Conservation (phyloP, 1,140 invertebrate genomes). For the Sarcophaga peregrina region DNA sequence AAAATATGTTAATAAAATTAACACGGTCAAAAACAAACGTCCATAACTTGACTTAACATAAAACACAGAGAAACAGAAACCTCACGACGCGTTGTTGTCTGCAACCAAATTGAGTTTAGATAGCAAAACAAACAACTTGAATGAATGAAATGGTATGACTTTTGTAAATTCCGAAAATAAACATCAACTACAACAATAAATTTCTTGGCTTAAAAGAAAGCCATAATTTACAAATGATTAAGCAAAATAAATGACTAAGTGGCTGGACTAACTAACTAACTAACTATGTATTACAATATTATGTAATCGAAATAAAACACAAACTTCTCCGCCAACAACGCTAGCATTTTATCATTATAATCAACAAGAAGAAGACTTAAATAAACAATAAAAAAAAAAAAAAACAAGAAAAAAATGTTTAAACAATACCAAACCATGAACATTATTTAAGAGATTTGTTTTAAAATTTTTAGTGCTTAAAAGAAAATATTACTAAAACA, state of each 20-base stretch:
- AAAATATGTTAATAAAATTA: not conserved
- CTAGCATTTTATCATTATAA: not conserved
- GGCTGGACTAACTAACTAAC: not conserved
- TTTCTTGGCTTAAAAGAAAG: conserved; percentile 12
- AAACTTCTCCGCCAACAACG: not conserved
- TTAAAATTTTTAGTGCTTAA: too few relatives aligned
- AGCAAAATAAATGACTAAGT: not conserved
- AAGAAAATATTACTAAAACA: too few relatives aligned
- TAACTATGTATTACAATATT: not conserved
- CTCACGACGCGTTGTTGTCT: not conserved
- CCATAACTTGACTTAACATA: not conserved
- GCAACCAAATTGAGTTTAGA: not conserved
- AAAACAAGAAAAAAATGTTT: not conserved
- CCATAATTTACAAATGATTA: not conserved
- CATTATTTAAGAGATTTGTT: too few relatives aligned
- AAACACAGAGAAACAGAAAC: too few relatives aligned
- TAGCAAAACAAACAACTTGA: not conserved
- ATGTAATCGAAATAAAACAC: not conserved
- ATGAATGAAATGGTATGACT: conserved; percentile 4
- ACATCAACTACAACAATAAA: not conserved
- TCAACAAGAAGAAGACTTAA: not conserved
- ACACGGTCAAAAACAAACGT: not conserved
- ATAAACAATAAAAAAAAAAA: not conserved
- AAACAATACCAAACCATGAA: too few relatives aligned
- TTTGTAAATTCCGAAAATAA: not conserved